These are phyloP conservation scores for Acanthaster planci DNA, from an alignment of 35 echinoderm and acorn worm genomes.

Conservation along the genomic window DNA sequence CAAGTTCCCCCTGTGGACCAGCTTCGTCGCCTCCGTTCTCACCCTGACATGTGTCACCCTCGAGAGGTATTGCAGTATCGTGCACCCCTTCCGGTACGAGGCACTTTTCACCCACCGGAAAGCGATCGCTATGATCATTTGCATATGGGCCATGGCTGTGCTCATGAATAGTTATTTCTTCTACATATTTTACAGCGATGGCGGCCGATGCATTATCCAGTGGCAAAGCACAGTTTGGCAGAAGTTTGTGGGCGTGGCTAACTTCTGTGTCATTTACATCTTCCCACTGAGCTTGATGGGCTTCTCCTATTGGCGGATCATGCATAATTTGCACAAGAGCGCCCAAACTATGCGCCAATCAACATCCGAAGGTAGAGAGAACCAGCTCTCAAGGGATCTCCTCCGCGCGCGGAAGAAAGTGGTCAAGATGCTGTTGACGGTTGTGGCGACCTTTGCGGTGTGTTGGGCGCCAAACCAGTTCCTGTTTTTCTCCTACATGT, in stretches of 20 bases:
- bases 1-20: conserved; percentile 91
- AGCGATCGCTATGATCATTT: conserved; percentile 63
- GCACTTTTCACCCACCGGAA: conserved; percentile 65
- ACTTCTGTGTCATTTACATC: conserved; percentile 85
- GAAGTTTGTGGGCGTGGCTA: conserved; percentile 74
- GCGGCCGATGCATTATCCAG: conserved; percentile 45
- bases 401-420: conserved; percentile 79
- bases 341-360: conserved; percentile 47
- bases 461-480: conserved; percentile 98
- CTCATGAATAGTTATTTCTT: conserved; percentile 88
- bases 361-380: conserved; percentile 30
- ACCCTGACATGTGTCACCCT: conserved; percentile 83
- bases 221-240: conserved; percentile 72
- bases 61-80: conserved; percentile 86
- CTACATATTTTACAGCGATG: conserved; percentile 64
- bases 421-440: conserved; percentile 73
- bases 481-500: conserved; percentile 86
- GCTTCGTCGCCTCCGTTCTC: conserved; percentile 81
- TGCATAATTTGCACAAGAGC: conserved; percentile 64
- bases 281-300: conserved; percentile 80
- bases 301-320: conserved; percentile 74
- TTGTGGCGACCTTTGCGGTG: conserved; percentile 85
- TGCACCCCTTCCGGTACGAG: conserved; percentile 70
- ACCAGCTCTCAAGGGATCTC: conserved; percentile 63
- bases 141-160: conserved; percentile 74